Conservation (phyloP, 2,113 vertebrate species). For the Montifringilla adamsi region DNA sequence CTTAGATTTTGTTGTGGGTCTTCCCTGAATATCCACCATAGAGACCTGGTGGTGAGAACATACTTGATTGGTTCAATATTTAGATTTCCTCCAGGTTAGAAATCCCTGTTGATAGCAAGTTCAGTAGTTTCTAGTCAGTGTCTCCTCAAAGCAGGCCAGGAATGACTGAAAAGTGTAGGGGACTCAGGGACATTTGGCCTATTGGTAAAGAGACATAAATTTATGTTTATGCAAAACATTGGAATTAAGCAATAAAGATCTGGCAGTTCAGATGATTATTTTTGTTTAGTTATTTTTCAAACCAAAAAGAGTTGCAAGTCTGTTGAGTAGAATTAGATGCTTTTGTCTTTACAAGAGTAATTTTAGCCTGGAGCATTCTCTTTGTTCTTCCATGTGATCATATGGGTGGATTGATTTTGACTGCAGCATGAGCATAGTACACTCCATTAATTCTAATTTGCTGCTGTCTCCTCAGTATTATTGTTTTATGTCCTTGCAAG, state of each 20-base stretch:
- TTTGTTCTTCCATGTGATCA: slow-evolving; percentile 33
- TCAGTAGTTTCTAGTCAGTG: not conserved
- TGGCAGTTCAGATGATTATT: slow-evolving; percentile 18
- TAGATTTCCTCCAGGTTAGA: not conserved
- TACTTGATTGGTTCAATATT: not conserved
- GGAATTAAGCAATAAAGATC: slow-evolving; percentile 5
- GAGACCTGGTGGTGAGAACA: not conserved
- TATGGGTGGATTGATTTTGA: slow-evolving; percentile 53
- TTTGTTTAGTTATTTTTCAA: slow-evolving; percentile 47
- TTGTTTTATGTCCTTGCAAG: not conserved
- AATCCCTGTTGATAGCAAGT: not conserved
- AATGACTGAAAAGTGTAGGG: not conserved
- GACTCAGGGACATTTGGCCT: not conserved
- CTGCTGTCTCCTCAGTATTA: not conserved
- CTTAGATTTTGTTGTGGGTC: not conserved
- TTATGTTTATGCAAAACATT: not conserved
- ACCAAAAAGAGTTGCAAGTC: slow-evolving; percentile 3
- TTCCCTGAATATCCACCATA: not conserved
- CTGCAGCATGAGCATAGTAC: not conserved
- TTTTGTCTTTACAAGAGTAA: slow-evolving; percentile 6
- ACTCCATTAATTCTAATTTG: slow-evolving; percentile 24
- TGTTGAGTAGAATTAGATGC: slow-evolving; percentile 9
- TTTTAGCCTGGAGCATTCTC: slow-evolving; percentile 27
- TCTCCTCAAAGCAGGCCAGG: not conserved
- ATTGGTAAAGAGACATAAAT: not conserved